Evolutionary conservation across 2,888 invertebrate genomes (phyloP), one percentile per base, ranked within the genome.

Genomic region (Hedychridium roseum): DNA sequence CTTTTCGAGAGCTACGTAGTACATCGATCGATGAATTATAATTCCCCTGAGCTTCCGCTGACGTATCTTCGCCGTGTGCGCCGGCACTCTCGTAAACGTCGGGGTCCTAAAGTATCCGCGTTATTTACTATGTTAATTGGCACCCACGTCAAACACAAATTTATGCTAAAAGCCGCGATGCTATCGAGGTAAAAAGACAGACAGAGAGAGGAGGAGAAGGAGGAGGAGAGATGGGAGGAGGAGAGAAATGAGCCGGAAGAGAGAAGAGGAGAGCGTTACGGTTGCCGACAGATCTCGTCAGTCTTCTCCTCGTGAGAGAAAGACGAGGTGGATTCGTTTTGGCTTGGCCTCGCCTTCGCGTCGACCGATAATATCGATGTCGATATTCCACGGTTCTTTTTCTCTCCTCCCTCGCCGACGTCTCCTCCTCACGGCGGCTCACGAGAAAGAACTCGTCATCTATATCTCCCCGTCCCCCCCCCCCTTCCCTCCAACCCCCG

Each of bases 111-210:
- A 57, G 51, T 50, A 39, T 43, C 37, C 57, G 61, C 58, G 67
- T 71, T 70, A 71, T 72, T 73, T 69, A 70, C 72, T 69, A 71
- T 70, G 68, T 71, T 73, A 73, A 74, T 73, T 70, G 71, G 67
- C 66, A 66, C 66, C 63, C 66, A 66, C 70, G 73, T 70, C 68
- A 68, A 71, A 68, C 66, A 69, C 67, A 68, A 74, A 72, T 74
- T 74, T 74, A 74, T 72, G 72, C 70, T 71, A 73, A 74, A 70
- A 66, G 69, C 64, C 56, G 53, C 66, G 74, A 74, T 73, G 62
- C 48, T 72, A 73, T 74, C 73, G 64, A 44, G 30, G 42, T 44
- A 41, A 48, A 44, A 51, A 35, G 18, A n/a, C n/a, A n/a, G n/a
- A n/a, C n/a, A n/a, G n/a, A n/a, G n/a, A n/a, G n/a, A n/a, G n/a